Percentiles rank a stretch among this genome's conserved stretches.
Evolutionary conservation across 2,888 invertebrate species (phyloP).

Genomic region (Dynastes tityus): DNA sequence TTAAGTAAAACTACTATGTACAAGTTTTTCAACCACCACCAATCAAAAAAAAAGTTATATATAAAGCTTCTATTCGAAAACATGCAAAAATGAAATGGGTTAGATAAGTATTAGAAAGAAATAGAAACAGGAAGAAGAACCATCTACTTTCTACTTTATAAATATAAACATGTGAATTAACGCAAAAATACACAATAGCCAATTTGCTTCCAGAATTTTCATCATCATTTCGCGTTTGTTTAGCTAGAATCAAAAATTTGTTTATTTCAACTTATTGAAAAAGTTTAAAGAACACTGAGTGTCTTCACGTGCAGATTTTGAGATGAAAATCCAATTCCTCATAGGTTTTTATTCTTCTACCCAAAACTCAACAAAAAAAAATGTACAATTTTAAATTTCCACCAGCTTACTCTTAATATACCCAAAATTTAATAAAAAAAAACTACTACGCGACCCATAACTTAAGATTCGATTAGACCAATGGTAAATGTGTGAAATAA

Average conservation of each 20-base stretch:
- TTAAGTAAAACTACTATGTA: constrained; percentile 26
- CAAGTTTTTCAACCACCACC: constrained; percentile 40
- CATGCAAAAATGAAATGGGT: constrained; percentile 30
- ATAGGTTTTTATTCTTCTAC: background rate
- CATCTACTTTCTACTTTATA: constrained; percentile 52
- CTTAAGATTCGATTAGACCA: constrained; percentile 9
- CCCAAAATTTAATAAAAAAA: constrained; percentile 21
- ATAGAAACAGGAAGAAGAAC: constrained; percentile 33
- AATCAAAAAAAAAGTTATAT: constrained; percentile 33
- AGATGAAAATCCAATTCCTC: constrained; percentile 44
- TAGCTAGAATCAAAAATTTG: background rate
- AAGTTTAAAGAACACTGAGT: background rate
- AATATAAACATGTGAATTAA: constrained; percentile 23
- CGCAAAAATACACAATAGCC: constrained; percentile 30
- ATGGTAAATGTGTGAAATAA: constrained; percentile 15
- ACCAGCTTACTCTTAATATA: constrained; percentile 23
- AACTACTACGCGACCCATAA: constrained; percentile 11
- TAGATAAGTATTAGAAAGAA: constrained; percentile 21
- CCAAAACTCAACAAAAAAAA: constrained; percentile 3
- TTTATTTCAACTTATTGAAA: background rate
- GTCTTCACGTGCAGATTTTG: background rate
- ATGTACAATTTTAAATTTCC: constrained; percentile 41
- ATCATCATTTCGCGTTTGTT: constrained; percentile 27
- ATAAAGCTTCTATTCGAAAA: constrained; percentile 39
- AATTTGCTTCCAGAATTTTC: constrained; percentile 41